These are phyloP conservation scores for Stenoptilia bipunctidactyla DNA, from an alignment of 2,888 invertebrate species.

Conservation along the genomic window DNA sequence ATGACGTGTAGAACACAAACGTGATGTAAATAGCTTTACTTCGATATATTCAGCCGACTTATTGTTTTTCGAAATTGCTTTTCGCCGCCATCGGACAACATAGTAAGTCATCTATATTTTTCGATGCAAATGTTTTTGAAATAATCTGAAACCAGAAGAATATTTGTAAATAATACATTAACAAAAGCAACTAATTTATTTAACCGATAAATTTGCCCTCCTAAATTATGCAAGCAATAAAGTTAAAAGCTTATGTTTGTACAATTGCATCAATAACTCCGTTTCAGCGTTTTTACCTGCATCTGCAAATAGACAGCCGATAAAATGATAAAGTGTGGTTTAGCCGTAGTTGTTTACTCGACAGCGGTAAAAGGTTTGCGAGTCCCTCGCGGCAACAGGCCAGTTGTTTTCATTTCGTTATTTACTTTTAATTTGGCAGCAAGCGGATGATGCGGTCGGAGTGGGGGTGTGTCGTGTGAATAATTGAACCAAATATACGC, in stretches of 20 bases:
- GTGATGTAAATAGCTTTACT: conserved; percentile 59
- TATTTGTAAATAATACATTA: too few species aligned
- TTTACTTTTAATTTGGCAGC: conserved; percentile 72
- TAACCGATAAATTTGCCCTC: neutral
- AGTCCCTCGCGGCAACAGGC: conserved; percentile 55
- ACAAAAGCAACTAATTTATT: too few species aligned
- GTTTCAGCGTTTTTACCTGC: conserved; percentile 47
- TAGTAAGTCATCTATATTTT: neutral
- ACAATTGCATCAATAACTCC: conserved; percentile 25
- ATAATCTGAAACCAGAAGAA: too few species aligned
- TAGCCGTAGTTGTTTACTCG: conserved; percentile 63
- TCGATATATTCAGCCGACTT: conserved; percentile 52
- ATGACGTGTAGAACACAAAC: conserved; percentile 46
- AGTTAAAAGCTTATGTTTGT: conserved; percentile 7
- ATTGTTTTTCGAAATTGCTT: conserved; percentile 67
- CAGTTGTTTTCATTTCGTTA: conserved; percentile 69
- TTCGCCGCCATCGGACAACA: conserved; percentile 20
- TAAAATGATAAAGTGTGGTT: conserved; percentile 62
- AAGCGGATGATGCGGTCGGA: conserved; percentile 60
- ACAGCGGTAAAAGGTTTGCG: conserved; percentile 68
- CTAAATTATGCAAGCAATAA: neutral
- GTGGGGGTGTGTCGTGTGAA: conserved; percentile 56
- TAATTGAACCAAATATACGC: conserved; percentile 51
- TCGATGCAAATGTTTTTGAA: too few species aligned
- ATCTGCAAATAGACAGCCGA: conserved; percentile 56